Base-by-base conservation (phyloP, 2,888 invertebrate genomes). In the Folsomia manolachei region DNA sequence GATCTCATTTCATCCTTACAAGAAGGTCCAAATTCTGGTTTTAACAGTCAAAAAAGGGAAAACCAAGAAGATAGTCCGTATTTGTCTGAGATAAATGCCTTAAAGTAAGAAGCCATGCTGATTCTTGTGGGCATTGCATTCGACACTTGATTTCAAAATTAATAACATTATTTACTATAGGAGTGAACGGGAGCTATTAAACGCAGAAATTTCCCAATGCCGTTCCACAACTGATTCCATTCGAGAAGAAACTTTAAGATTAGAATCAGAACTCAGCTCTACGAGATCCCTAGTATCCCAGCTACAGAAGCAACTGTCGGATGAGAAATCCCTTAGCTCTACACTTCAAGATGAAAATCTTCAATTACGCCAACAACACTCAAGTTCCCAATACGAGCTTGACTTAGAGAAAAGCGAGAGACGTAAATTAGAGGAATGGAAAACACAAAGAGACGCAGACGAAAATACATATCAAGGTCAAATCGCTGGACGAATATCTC, bases 1-100 rank as follows among this genome's bases (percentile, higher is more conserved):
- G 88, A 89, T 79, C 83, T 92, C 26, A 91, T 92, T 71, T 84
- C 87, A 7, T 88, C 89, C 79, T 83, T 91, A 51, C 87, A 87
- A 74, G 81, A 82, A 1, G 60, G 65, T 24, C n/a, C 61, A 1
- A 60, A n/a, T 7, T 27, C 51, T 4, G 56, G 11, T 14, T 56
- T 56, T 56, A 18, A 7, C 4, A 21, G 19, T 21, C 56, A 56
- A 7, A 21, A n/a, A 4, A 19, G 7, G 18, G 56, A 56, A 18
- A 21, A 56, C 56, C 4, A 21, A 56, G 56, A 56, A 56, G 75
- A 78, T 11, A 71, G 72, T 25, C 77, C 78, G 51, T 39, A 76
- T 24, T 25, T 77, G 18, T 75, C 76, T 14, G 80, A 80, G 75
- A 75, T 79, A 1, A 74, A 75, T 51, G 74, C 79, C 11, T 52